Conservation (phyloP, 1,140 invertebrate genomes). For the Formica exsecta region DNA sequence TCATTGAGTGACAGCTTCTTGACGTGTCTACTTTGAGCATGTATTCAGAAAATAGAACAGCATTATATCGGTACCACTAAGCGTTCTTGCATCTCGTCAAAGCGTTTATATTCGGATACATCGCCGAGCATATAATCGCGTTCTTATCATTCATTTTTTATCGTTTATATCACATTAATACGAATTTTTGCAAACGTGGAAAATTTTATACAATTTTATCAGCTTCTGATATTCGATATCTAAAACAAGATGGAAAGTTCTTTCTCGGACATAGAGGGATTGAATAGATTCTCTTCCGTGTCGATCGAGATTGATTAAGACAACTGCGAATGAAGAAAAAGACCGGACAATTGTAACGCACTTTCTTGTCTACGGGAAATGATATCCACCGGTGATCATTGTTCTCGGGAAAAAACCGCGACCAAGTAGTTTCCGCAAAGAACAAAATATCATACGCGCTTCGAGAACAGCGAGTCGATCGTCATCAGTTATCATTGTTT, state of each 20-base stretch:
- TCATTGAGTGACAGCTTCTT: constrained; percentile 81
- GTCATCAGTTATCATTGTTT: background rate
- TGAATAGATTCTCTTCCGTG: background rate
- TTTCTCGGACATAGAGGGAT: background rate
- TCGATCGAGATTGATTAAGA: constrained; percentile 23
- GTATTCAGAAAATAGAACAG: constrained; percentile 82
- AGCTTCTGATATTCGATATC: background rate
- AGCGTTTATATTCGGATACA: constrained; percentile 57
- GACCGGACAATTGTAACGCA: background rate
- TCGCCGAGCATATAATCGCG: background rate
- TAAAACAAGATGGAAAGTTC: background rate
- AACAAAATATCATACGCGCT: constrained; percentile 30
- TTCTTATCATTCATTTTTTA: background rate
- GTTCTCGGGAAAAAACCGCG: constrained; percentile 52
- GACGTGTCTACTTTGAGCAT: constrained; percentile 82
- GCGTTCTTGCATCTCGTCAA: constrained; percentile 35
- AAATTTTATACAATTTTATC: background rate
- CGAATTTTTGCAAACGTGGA: background rate
- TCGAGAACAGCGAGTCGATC: background rate
- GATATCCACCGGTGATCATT: constrained; percentile 61
- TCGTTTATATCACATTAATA: background rate
- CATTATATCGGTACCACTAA: constrained; percentile 51
- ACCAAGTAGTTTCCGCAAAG: constrained; percentile 65
- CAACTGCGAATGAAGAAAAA: background rate
- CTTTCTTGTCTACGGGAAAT: constrained; percentile 66